Percentiles rank a stretch among this genome's conserved stretches.
Evolutionary conservation across 2,888 invertebrate species (phyloP).

Genomic region (Eutolmus rufibarbis): DNA sequence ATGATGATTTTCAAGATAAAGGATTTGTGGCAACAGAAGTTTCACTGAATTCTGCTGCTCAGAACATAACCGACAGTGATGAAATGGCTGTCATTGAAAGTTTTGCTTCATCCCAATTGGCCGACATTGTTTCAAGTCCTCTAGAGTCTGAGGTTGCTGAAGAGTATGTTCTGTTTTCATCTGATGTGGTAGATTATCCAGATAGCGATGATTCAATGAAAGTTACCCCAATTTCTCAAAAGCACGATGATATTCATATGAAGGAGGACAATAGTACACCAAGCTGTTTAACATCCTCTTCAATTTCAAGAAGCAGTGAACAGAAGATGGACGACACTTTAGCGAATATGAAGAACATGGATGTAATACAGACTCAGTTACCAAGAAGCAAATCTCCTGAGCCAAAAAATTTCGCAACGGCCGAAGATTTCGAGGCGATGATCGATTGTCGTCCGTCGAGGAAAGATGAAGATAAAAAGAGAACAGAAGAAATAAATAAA

Average conservation of each 20-base stretch:
- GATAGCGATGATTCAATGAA: constrained; percentile 59
- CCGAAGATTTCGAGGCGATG: constrained; percentile 72
- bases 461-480: constrained; percentile 63
- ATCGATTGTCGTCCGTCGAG: constrained; percentile 69
- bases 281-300: not conserved
- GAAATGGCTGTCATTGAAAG: constrained; percentile 67
- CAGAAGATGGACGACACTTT: constrained; percentile 44
- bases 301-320: not conserved
- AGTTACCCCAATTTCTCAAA: not conserved
- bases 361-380: constrained; percentile 34
- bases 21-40: constrained; percentile 68
- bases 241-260: not conserved
- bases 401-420: constrained; percentile 68
- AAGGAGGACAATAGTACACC: not conserved
- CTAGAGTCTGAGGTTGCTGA: constrained; percentile 68
- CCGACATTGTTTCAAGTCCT: constrained; percentile 70
- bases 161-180: constrained; percentile 71
- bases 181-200: constrained; percentile 68
- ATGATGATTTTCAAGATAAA: constrained; percentile 68
- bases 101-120: constrained; percentile 65
- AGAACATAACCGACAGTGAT: constrained; percentile 67
- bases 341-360: constrained; percentile 50
- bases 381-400: constrained; percentile 66
- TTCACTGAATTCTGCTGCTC: constrained; percentile 68
- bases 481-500: constrained; percentile 51